Conservation (phyloP, 2,113 vertebrate species). For the Hymenochirus boettgeri region DNA sequence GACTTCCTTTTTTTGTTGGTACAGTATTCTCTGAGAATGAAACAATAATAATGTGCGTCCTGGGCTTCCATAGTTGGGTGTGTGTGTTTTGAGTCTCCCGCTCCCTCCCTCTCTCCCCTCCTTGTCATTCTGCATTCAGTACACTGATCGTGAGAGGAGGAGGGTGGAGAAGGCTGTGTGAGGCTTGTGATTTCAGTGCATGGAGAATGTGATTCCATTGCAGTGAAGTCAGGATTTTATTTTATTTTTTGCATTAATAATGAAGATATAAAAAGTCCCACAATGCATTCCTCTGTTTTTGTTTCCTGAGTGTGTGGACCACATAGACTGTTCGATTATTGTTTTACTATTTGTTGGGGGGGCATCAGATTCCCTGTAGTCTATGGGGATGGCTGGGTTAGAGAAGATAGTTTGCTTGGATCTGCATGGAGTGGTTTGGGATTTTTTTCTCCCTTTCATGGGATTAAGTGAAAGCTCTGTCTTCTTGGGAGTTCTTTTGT, state of each 20-base stretch:
- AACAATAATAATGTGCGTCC: conserved; percentile 25
- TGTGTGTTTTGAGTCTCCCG: conserved; percentile 6
- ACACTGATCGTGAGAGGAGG: conserved; percentile 23
- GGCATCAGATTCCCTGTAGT: conserved; percentile 8
- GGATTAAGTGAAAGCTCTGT: not conserved
- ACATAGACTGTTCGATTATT: not conserved
- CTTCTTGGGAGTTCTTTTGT: conserved; percentile 25
- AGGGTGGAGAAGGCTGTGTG: conserved; percentile 20
- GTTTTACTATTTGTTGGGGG: not conserved
- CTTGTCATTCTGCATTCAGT: conserved; percentile 41
- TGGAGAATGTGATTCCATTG: conserved; percentile 30
- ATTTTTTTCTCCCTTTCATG: not conserved
- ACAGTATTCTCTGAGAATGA: conserved; percentile 26
- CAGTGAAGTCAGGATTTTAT: conserved; percentile 8
- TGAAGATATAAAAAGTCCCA: conserved; percentile 21
- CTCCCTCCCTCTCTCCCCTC: conserved; percentile 12
- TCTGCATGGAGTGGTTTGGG: not conserved
- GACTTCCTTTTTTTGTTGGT: too few species aligned
- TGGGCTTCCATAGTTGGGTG: conserved; percentile 30
- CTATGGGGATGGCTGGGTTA: not conserved
- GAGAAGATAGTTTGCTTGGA: conserved; percentile 14
- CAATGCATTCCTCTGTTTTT: conserved; percentile 4
- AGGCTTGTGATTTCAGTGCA: conserved; percentile 32
- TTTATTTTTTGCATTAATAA: not conserved
- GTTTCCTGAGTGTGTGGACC: not conserved